These are phyloP conservation scores for Chloroclystis v-ata DNA, from an alignment of 2,888 invertebrate species.

Conservation along the genomic window DNA sequence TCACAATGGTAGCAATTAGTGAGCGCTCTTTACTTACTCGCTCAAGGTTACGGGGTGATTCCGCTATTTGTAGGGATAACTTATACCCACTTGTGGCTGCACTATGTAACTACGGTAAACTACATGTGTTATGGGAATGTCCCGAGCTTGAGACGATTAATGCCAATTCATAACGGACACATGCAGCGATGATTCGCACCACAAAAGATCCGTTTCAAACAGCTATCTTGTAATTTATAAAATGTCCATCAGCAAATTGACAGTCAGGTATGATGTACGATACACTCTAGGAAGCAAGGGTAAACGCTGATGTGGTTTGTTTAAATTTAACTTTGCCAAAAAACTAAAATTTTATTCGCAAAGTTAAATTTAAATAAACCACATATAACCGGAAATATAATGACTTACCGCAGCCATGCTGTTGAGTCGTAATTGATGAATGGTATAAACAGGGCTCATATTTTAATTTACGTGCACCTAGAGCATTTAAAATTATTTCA, in stretches of 20 bases:
- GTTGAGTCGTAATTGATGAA: slow-evolving; percentile 54
- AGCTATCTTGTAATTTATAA: background rate
- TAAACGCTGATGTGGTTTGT: too few species aligned
- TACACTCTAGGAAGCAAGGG: background rate
- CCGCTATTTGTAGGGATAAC: background rate
- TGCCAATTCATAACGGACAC: too few species aligned
- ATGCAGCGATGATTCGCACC: too few species aligned
- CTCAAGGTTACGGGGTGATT: slow-evolving; percentile 22
- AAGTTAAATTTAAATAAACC: too few species aligned
- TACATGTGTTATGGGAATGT: too few species aligned
- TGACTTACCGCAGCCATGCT: slow-evolving; percentile 54
- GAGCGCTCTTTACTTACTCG: slow-evolving; percentile 26
- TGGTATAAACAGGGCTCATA: slow-evolving; percentile 61
- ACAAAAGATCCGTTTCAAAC: too few species aligned
- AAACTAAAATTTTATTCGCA: too few species aligned
- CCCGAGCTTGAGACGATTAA: too few species aligned
- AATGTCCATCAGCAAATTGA: background rate
- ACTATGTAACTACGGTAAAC: too few species aligned
- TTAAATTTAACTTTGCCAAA: too few species aligned
- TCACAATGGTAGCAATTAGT: slow-evolving; percentile 40
- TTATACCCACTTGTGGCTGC: background rate
- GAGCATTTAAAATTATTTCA: slow-evolving; percentile 33
- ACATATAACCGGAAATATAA: background rate
- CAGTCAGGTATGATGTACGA: background rate
- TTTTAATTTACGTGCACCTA: slow-evolving; percentile 15